Evolutionary conservation across 1,140 invertebrate genomes (phyloP).

Genomic region (Dendrolimus punctatus): DNA sequence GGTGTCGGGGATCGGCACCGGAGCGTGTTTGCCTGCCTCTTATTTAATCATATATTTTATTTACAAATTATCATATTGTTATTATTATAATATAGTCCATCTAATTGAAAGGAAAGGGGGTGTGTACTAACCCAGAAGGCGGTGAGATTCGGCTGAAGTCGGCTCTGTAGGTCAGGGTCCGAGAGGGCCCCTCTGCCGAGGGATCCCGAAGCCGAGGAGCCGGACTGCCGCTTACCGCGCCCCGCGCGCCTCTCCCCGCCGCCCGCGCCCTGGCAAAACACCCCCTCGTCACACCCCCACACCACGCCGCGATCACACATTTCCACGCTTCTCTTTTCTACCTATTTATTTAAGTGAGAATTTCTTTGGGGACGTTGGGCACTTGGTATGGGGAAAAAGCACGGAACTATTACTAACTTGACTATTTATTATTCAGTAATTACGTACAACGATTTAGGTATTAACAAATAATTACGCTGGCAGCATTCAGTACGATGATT

Average conservation of each 20-base stretch:
- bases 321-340: constrained; percentile 12
- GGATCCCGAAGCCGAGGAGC: constrained; percentile 40
- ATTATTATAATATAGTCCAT: too few species aligned
- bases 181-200: constrained; percentile 58
- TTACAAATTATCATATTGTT: too few species aligned
- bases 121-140: constrained; percentile 52
- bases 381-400: too few species aligned
- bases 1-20: too few species aligned
- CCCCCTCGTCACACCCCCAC: constrained; percentile 24
- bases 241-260: constrained; percentile 41
- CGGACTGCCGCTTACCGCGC: constrained; percentile 60
- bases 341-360: too few species aligned
- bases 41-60: too few species aligned
- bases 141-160: constrained; percentile 47
- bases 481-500: neutral
- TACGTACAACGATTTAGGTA: neutral
- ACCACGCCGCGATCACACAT: constrained; percentile 32
- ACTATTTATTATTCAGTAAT: too few species aligned
- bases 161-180: constrained; percentile 53
- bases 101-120: neutral
- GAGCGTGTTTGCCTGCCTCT: too few species aligned
- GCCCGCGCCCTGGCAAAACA: constrained; percentile 47
- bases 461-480: neutral
- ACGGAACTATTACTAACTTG: too few species aligned
- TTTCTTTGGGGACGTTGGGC: too few species aligned